Conservation (phyloP, 2,888 invertebrate species). For the Diabrotica balteata region DNA sequence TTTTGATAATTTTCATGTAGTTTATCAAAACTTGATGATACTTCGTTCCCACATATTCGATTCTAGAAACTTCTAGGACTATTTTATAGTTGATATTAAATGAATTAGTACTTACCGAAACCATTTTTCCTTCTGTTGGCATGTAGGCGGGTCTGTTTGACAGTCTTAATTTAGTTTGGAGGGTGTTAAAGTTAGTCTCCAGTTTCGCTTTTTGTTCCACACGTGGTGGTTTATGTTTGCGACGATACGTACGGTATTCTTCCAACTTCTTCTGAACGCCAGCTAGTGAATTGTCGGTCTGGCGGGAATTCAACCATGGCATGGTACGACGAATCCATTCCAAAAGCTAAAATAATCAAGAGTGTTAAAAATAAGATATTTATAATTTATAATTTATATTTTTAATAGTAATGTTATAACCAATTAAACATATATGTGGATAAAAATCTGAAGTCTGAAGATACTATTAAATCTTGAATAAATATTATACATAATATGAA, state of each 20-base stretch:
- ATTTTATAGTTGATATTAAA: not conserved
- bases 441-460: too few relatives aligned
- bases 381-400: too few relatives aligned
- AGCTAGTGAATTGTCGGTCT: slow-evolving; percentile 96
- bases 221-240: slow-evolving; percentile 99
- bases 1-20: too few relatives aligned
- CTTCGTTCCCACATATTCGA: too few relatives aligned
- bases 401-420: too few relatives aligned
- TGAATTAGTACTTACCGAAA: slow-evolving; percentile 73
- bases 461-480: too few relatives aligned
- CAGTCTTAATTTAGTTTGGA: slow-evolving; percentile 97
- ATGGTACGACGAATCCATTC: slow-evolving; percentile 99
- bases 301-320: slow-evolving; percentile 96
- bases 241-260: slow-evolving; percentile 98
- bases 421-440: too few relatives aligned
- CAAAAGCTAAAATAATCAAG: slow-evolving; percentile 71
- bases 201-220: slow-evolving; percentile 99
- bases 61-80: too few relatives aligned
- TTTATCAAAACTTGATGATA: too few relatives aligned
- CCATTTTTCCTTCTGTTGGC: slow-evolving; percentile 99
- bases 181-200: slow-evolving; percentile 99
- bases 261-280: slow-evolving; percentile 98
- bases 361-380: too few relatives aligned
- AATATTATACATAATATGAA: too few relatives aligned
- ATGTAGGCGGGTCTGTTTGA: slow-evolving; percentile 99